Evolutionary conservation across 2,888 invertebrate species (phyloP), one percentile per base, ranked within the genome.

Genomic region (Seira musarum): DNA sequence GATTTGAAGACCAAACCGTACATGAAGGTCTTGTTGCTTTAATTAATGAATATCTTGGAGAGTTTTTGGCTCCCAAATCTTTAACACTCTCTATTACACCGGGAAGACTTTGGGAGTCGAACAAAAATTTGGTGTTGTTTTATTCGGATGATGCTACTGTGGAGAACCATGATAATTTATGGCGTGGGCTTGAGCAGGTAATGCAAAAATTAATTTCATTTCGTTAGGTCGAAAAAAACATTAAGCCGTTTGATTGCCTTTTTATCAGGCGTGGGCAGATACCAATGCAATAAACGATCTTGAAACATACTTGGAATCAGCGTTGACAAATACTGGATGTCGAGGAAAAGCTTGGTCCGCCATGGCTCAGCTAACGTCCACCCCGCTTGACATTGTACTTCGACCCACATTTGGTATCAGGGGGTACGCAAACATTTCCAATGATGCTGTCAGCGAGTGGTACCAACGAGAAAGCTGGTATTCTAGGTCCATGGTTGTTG

Each of bases 141-240:
- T 93, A 93, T 88, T 90, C 90, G 10, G 91, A 92, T 84, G 89
- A 90, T 69, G 88, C 89, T 40, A 89, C 89, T 21, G 90, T 90
- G 6, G 81, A 84, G 19, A 77, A 84, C 15, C 86, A 87, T 78
- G 83, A 83, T 13, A 86, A 87, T 91, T 87, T 93, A 22, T 93
- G 93, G 93, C 92, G 92, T 0, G 90, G 91, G 22, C 88, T 93
- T 85, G 91, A 91, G 64, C 93, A 93, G 87, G n/a, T n/a, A n/a
- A n/a, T n/a, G n/a, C n/a, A n/a, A n/a, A n/a, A n/a, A n/a, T n/a
- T n/a, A n/a, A n/a, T n/a, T n/a, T n/a, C n/a, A n/a, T n/a, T n/a
- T n/a, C n/a, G n/a, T n/a, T n/a, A n/a, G n/a, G n/a, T n/a, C n/a
- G n/a, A n/a, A n/a, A n/a, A n/a, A n/a, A n/a, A n/a, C n/a, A n/a